These are phyloP conservation scores for Poecilobothrus nobilitatus DNA, from an alignment of 2,888 invertebrate genomes.

Conservation along the genomic window DNA sequence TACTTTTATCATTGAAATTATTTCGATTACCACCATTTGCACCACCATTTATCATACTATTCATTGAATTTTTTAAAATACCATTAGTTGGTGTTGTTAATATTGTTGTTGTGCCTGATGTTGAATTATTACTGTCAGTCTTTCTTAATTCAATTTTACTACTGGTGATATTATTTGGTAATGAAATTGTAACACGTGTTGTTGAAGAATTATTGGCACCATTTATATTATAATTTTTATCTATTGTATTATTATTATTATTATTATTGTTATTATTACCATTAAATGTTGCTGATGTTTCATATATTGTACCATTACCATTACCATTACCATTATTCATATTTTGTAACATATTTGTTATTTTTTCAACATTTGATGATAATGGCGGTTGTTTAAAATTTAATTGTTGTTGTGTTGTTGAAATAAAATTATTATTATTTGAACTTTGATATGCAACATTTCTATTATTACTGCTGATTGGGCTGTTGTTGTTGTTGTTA, in stretches of 20 bases:
- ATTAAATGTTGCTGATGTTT: slow-evolving; percentile 10
- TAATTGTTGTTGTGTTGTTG: slow-evolving; percentile 19
- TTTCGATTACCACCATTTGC: slow-evolving; percentile 24
- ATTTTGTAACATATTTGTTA: slow-evolving; percentile 26
- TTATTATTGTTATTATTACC: background rate
- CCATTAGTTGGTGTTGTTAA: slow-evolving; percentile 37
- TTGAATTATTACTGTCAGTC: slow-evolving; percentile 30
- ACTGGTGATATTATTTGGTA: slow-evolving; percentile 18
- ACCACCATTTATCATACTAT: slow-evolving; percentile 26
- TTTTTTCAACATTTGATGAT: slow-evolving; percentile 28
- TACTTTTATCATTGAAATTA: slow-evolving; percentile 35
- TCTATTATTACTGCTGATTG: background rate
- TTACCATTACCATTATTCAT: slow-evolving; percentile 19
- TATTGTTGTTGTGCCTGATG: slow-evolving; percentile 21
- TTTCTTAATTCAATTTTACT: slow-evolving; percentile 27
- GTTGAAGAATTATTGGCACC: slow-evolving; percentile 19
- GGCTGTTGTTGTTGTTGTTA: background rate
- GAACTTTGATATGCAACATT: slow-evolving; percentile 15
- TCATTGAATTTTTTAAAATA: slow-evolving; percentile 46
- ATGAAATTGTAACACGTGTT: slow-evolving; percentile 23
- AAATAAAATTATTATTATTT: slow-evolving; percentile 16
- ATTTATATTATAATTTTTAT: slow-evolving; percentile 12
- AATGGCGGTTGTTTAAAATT: slow-evolving; percentile 25
- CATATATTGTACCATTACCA: background rate
- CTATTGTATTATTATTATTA: background rate